Evolutionary conservation across 2,888 invertebrate species (phyloP), one percentile per base, ranked within the genome.

Genomic region (Yponomeuta evonymella): DNA sequence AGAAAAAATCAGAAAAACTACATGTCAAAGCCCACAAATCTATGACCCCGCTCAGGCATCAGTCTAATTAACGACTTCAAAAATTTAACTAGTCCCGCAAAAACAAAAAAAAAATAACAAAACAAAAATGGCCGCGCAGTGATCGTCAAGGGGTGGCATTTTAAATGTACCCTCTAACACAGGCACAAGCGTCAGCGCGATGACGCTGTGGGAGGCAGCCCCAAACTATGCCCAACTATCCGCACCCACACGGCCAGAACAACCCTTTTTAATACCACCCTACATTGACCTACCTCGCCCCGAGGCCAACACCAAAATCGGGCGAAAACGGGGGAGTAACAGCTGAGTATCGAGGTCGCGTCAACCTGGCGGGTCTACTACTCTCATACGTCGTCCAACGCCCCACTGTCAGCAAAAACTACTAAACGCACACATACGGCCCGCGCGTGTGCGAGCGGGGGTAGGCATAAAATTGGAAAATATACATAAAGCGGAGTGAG

Each of bases 401-500:
- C n/a, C 69, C 70, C 70, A 3, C 68, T 78, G 76, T 76, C 77
- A 77, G 81, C 83, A 86, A 86, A 86, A 88, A 88, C 88, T 87
- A 86, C 51, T 58, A 62, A 78, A 78, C 79, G 74, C 85, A 82
- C 85, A 82, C 81, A 76, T 71, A 71, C 29, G 64, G 62, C 72
- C 75, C 74, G 78, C 75, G 76, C 74, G 75, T 76, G 75, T 77
- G 71, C 72, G 79, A 75, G 85, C 80, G 83, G 15, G 51, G 51
- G 86, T 85, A 87, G 87, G 89, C 89, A 89, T 90, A 90, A 90
- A 90, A 90, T 90, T 89, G 84, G 84, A 88, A 90, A 90, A 88
- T 88, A 86, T 88, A 89, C 82, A 75, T 85, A 84, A 65, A 69
- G 67, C 30, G 81, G 76, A 79, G 79, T 79, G 71, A 79, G 76